Conservation (phyloP, 2,888 invertebrate genomes). For the Crocallis elinguaria region DNA sequence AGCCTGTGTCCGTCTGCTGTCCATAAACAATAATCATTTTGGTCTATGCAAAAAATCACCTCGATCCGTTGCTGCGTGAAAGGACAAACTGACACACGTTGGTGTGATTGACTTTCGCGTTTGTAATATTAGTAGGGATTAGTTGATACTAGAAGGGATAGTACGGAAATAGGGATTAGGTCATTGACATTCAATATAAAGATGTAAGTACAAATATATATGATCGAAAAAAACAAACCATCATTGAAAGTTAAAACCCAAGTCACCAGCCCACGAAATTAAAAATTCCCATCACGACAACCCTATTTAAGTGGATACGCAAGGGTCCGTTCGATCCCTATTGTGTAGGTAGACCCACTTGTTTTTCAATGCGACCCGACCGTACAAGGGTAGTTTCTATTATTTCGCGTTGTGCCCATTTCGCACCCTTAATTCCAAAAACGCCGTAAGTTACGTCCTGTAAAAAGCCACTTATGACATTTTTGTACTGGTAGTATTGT, state of each 20-base stretch:
- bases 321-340: conserved; percentile 74
- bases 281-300: conserved; percentile 72
- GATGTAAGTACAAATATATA: background rate
- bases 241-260: background rate
- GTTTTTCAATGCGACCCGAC: conserved; percentile 66
- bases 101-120: too few relatives aligned
- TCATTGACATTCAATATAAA: too few relatives aligned
- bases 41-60: too few relatives aligned
- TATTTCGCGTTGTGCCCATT: conserved; percentile 72
- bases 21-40: too few relatives aligned
- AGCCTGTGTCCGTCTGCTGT: too few relatives aligned
- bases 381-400: conserved; percentile 77
- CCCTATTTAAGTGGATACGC: conserved; percentile 65
- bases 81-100: too few relatives aligned
- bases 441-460: conserved; percentile 2
- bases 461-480: background rate
- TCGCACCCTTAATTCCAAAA: conserved; percentile 19
- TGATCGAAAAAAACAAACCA: conserved; percentile 3
- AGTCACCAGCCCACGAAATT: conserved; percentile 12
- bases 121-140: too few relatives aligned
- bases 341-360: conserved; percentile 76
- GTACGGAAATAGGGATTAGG: too few relatives aligned
- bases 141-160: too few relatives aligned
- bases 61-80: too few relatives aligned
- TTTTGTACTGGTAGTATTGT: conserved; percentile 45